Base-by-base conservation (phyloP, 2,888 invertebrate genomes). In the Phyllotreta striolata region DNA sequence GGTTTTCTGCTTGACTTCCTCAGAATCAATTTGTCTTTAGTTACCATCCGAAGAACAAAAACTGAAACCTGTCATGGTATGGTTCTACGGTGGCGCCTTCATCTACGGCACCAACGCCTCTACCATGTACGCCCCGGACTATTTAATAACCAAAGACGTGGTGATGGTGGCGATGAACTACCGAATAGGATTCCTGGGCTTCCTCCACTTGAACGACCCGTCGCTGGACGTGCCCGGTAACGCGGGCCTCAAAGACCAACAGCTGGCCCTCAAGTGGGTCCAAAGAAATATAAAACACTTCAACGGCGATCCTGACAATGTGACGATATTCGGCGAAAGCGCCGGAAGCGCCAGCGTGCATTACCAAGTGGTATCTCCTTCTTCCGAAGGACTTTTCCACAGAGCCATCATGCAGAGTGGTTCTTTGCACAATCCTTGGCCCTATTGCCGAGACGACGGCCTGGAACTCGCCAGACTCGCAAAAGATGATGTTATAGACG, bases 261-360 rank as follows among this genome's bases (percentile, higher is more conserved):
- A 81, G 4, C 4, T 24, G 24, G 24, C 24, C 4, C 24, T 24
- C 24, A 24, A 24, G 4, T 24, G 24, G 24, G 24, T 24, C 2
- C 24, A 24, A 24, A 24, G 24, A 4, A 24, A 24, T 24, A 24
- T 24, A 24, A 24, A 24, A 24, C 4, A 24, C 24, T 24, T 24
- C 24, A 24, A 24, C 4, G 24, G 24, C 4, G 24, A 24, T 72
- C 75, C 80, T 0, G 69, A 78, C 1, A 83, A 83, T 56, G 81
- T 83, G 6, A 83, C 82, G 0, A 72, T 83, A 0, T 80, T 83
- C 63, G 85, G 85, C 0, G 82, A 84, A 70, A 84, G 85, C 68
- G 84, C 85, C 1, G 85, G 85, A 0, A 82, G 78, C 5, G 81
- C 80, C 37, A 80, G 83, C 1, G 77, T 81, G 0, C 83, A 85